phyloP scores from a whole-genome alignment of 2,797 vertebrate species.

The Chrysocyon brachyurus region DNA sequence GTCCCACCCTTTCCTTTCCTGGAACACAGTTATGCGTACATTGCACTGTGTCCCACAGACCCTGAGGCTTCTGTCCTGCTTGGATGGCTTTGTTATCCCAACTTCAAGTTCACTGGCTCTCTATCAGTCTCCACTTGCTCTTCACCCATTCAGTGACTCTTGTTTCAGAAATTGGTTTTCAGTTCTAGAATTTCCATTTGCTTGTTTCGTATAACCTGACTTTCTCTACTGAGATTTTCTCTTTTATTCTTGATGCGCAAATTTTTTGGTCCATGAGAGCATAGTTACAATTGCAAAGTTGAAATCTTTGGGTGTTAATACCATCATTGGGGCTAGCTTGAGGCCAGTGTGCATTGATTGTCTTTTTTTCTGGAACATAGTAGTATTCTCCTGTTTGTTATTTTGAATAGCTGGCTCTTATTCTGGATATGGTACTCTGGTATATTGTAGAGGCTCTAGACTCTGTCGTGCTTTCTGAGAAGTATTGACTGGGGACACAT shows the following conservation, averaged over 20 bases:
- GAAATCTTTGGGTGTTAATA: too few species aligned
- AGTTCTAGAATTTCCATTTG: background rate
- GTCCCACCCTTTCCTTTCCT: background rate
- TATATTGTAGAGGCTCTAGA: background rate
- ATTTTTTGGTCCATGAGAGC: background rate
- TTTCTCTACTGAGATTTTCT: background rate
- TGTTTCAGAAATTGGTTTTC: background rate
- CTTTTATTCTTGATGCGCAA: background rate
- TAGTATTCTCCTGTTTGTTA: background rate
- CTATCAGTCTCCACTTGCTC: background rate
- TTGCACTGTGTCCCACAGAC: background rate
- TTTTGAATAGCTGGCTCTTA: background rate
- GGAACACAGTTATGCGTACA: accelerated
- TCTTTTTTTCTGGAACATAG: background rate
- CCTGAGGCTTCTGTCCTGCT: background rate
- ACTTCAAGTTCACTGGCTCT: background rate
- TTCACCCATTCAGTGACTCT: background rate
- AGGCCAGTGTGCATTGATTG: background rate
- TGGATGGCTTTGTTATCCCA: background rate
- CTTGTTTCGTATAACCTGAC: background rate
- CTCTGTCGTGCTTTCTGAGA: background rate
- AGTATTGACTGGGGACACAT: background rate
- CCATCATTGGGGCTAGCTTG: background rate
- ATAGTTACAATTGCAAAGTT: background rate
- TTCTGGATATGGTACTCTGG: background rate